Evolutionary conservation across 2,797 vertebrate genomes (phyloP).

Genomic region (Iguana delicatissima): DNA sequence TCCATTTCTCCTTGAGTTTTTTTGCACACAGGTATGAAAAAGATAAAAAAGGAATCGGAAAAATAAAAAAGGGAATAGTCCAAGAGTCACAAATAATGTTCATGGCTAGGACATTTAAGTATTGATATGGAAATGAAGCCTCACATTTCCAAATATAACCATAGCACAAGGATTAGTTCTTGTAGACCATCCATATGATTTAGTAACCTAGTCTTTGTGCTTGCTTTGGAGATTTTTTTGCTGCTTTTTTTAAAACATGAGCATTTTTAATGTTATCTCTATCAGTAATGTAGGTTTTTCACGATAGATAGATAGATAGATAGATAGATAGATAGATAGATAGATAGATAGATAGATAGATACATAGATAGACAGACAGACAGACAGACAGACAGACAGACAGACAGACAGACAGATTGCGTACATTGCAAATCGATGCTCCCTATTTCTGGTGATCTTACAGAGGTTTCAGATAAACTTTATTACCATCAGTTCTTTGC

Average conservation of each 20-base stretch:
- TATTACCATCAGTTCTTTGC: constrained; percentile 60
- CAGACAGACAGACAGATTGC: constrained; percentile 61
- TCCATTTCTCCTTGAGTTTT: neutral
- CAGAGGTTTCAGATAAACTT: constrained; percentile 55
- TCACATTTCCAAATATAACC: constrained; percentile 58
- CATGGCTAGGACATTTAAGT: constrained; percentile 39
- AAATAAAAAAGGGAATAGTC: neutral
- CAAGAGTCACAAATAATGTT: constrained; percentile 50
- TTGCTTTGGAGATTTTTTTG: neutral
- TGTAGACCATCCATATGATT: constrained; percentile 59
- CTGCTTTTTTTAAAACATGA: constrained; percentile 45
- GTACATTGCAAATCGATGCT: constrained; percentile 62
- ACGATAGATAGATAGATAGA: constrained; percentile 20
- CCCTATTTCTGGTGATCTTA: constrained; percentile 44
- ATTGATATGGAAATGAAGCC: constrained; percentile 56
- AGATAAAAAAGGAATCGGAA: neutral
- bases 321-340: too few species aligned
- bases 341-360: constrained; percentile 64
- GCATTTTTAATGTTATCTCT: constrained; percentile 63
- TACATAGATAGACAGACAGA: too few species aligned
- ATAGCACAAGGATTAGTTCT: constrained; percentile 43
- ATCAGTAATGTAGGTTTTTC: constrained; percentile 63
- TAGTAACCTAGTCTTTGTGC: constrained; percentile 69
- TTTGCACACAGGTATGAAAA: neutral
- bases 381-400: neutral